A percentile compares a stretch with the other conserved stretches of the same genome.
These are phyloP conservation scores for Chrysina gloriosa DNA, from an alignment of 2,888 invertebrate genomes.

Conservation along the genomic window DNA sequence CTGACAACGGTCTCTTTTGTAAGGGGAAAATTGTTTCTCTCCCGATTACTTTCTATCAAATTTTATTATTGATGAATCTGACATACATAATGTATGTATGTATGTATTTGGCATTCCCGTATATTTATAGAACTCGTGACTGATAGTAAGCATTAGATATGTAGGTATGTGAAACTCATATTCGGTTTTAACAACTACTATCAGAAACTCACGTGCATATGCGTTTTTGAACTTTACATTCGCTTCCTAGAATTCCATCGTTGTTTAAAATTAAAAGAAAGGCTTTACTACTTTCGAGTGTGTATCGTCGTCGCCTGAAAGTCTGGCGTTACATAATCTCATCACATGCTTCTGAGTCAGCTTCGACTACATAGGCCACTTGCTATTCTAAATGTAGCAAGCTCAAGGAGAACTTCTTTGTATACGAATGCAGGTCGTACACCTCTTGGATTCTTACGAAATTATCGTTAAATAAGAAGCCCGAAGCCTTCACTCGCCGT, in stretches of 20 bases:
- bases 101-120: background rate
- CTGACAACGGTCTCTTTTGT: too few relatives aligned
- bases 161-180: background rate
- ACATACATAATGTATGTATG: background rate
- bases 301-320: slow-evolving; percentile 22
- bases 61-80: background rate
- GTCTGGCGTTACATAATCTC: slow-evolving; percentile 37
- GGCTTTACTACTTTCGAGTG: slow-evolving; percentile 10
- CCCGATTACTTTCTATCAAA: too few relatives aligned
- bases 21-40: too few relatives aligned
- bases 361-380: slow-evolving; percentile 18
- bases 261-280: background rate
- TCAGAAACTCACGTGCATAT: too few relatives aligned
- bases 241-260: too few relatives aligned
- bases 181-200: background rate
- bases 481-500: slow-evolving; percentile 28
- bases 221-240: too few relatives aligned
- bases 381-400: slow-evolving; percentile 44
- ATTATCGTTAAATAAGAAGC: slow-evolving; percentile 38
- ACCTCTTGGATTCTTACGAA: slow-evolving; percentile 48
- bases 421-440: slow-evolving; percentile 50
- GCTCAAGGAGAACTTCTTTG: slow-evolving; percentile 53
- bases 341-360: slow-evolving; percentile 41
- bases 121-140: background rate
- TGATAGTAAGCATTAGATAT: too few relatives aligned